Conservation (phyloP, 2,888 invertebrate genomes). For the Hemistola chrysoprasaria region DNA sequence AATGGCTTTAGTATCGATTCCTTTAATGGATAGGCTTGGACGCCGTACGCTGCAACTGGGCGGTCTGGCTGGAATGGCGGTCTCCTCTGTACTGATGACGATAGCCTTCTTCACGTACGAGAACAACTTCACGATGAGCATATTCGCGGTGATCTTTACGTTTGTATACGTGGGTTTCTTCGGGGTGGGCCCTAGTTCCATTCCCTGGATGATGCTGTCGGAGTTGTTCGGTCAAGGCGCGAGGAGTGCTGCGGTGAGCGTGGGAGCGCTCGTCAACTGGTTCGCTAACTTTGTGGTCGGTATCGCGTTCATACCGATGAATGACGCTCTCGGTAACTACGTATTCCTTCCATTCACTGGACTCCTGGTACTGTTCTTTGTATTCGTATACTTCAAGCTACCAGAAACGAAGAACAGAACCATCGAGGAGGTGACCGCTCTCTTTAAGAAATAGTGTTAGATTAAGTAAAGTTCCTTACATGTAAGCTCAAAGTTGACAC, state of each 20-base stretch:
- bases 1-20: constrained; percentile 89
- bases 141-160: constrained; percentile 75
- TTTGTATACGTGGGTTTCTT: constrained; percentile 75
- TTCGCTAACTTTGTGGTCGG: constrained; percentile 79
- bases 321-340: constrained; percentile 56
- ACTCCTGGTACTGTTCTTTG: constrained; percentile 68
- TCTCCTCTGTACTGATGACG: constrained; percentile 87
- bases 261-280: constrained; percentile 77
- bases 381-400: constrained; percentile 70
- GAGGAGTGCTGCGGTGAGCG: constrained; percentile 73
- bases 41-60: constrained; percentile 86
- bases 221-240: constrained; percentile 77
- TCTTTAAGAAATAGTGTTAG: constrained; percentile 64
- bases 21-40: constrained; percentile 88
- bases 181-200: constrained; percentile 77
- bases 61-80: constrained; percentile 88
- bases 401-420: constrained; percentile 78
- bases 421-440: constrained; percentile 75
- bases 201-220: constrained; percentile 79
- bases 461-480: constrained; percentile 49
- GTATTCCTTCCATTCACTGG: constrained; percentile 74
- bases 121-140: constrained; percentile 66
- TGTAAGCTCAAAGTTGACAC: constrained; percentile 50
- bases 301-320: constrained; percentile 67
- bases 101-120: constrained; percentile 70